Conservation (phyloP, 1,140 invertebrate species). For the Zaprionus camerounensis region DNA sequence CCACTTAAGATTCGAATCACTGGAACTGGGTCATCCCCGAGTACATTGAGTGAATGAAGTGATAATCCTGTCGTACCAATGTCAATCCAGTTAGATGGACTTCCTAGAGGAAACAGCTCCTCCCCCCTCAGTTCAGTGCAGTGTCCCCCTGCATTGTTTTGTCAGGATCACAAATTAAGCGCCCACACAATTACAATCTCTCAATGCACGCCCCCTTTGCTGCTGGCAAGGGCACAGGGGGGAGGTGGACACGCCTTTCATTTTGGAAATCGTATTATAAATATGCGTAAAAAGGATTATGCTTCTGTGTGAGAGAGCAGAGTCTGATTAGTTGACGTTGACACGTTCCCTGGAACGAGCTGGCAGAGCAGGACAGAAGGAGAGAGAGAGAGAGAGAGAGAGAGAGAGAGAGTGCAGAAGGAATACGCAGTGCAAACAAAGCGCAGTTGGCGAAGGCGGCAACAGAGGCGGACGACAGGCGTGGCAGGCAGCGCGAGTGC, state of each 20-base stretch:
- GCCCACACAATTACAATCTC: conserved; percentile 72
- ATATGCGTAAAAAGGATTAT: conserved; percentile 55
- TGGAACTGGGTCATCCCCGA: neutral
- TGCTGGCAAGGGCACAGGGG: neutral
- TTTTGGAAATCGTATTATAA: conserved; percentile 60
- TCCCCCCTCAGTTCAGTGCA: neutral
- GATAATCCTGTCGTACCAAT: conserved; percentile 1
- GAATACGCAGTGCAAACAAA: conserved; percentile 39
- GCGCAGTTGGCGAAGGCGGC: conserved; percentile 61
- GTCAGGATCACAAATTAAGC: conserved; percentile 29
- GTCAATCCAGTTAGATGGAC: conserved; percentile 17
- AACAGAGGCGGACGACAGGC: conserved; percentile 66
- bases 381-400: too few species aligned
- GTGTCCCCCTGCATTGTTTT: neutral
- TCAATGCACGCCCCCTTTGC: conserved; percentile 41
- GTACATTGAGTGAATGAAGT: neutral
- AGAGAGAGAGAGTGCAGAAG: neutral
- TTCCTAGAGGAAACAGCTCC: neutral
- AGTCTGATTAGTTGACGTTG: conserved; percentile 69
- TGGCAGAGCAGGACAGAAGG: conserved; percentile 12
- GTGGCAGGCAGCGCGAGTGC: conserved; percentile 60
- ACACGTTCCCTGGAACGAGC: conserved; percentile 57
- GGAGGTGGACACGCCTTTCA: neutral
- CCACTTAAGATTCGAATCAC: neutral
- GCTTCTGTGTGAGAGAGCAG: conserved; percentile 11